Evolutionary conservation across 1,140 invertebrate genomes (phyloP), one percentile per base, ranked within the genome.

Genomic region (Halyomorpha halys): DNA sequence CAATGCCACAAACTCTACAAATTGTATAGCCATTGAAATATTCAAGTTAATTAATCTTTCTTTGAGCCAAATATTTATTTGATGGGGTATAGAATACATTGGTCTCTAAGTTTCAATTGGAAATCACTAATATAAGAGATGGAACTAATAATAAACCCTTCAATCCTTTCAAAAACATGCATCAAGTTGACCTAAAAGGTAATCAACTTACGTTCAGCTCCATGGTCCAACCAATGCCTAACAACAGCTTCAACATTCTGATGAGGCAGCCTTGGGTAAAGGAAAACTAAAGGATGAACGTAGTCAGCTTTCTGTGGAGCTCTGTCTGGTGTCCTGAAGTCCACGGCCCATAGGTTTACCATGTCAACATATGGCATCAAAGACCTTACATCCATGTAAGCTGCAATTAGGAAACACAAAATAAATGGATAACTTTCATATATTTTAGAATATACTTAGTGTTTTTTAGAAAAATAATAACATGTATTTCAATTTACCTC

Each of bases 261-360:
- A 51, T 85, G 77, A 1, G 79, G 77, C 68, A 84, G 81, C 34
- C 87, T 79, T 65, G 85, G 83, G 64, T 86, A 84, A 3, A 83
- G 78, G 47, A 83, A 81, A 69, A 87, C 86, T 34, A 86, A 76
- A 1, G 87, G 87, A 0, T 86, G 78, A 3, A 85, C 76, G 70
- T 82, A 89, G 70, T 90, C 87, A 19, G 84, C 86, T 69, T 88
- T 83, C 69, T 88, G 85, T 1, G 83, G 81, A 71, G 84, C 86
- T 11, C 87, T 78, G 62, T 83, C 79, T 0, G 87, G 83, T 0
- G 85, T 91, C 68, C 83, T 79, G 73, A 85, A 89, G 73, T 94
- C 90, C 66, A 86, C 92, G 0, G 87, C 78, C 70, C 87, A 80
- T 8, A 94, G 70, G 66, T 89, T 89, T 16, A 94, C 81, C 60